Evolutionary conservation across 1,140 invertebrate species (phyloP).

Genomic region (Heliothis virescens): DNA sequence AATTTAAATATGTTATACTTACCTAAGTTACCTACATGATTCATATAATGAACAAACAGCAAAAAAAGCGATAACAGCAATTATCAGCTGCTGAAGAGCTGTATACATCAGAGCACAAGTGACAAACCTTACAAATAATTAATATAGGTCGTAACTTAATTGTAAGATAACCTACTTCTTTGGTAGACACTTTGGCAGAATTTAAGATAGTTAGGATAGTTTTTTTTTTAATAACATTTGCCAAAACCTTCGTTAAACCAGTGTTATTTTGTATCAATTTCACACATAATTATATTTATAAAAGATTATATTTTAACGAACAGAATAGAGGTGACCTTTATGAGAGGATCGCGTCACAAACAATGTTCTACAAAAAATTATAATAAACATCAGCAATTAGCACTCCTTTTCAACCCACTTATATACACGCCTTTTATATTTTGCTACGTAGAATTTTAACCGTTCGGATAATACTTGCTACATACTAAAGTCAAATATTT

Average conservation of each 20-base stretch:
- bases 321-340: not conserved
- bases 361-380: slow-evolving; percentile 1
- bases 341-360: slow-evolving; percentile 4
- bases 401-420: slow-evolving; percentile 31
- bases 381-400: slow-evolving; percentile 4
- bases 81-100: too few species aligned
- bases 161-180: slow-evolving; percentile 1
- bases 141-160: not conserved
- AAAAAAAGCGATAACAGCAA: too few species aligned
- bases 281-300: not conserved
- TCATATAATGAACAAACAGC: not conserved
- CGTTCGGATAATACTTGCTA: slow-evolving; percentile 47
- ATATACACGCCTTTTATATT: slow-evolving; percentile 39
- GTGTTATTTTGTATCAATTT: slow-evolving; percentile 33
- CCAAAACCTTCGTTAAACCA: slow-evolving; percentile 43
- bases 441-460: slow-evolving; percentile 35
- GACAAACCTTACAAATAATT: slow-evolving; percentile 4
- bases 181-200: slow-evolving; percentile 23
- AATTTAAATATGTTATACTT: too few species aligned
- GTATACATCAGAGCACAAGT: not conserved
- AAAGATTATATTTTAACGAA: not conserved
- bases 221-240: slow-evolving; percentile 10
- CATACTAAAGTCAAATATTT: slow-evolving; percentile 49
- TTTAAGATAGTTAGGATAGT: not conserved
- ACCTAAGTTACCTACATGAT: not conserved